phyloP scores from a whole-genome alignment of 2,888 invertebrate genomes.

The Pollenia angustigena region DNA sequence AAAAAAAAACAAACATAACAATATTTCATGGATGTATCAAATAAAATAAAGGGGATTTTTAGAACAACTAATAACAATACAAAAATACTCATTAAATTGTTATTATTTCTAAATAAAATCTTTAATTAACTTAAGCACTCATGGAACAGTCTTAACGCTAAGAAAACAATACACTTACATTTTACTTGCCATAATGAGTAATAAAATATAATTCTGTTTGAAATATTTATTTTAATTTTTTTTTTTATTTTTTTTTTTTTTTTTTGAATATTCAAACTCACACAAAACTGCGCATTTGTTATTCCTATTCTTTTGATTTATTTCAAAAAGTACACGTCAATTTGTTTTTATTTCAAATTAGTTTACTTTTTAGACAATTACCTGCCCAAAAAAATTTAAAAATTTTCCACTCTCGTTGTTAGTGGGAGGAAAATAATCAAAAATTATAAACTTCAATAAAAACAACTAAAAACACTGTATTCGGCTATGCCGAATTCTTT shows the following conservation, averaged over 20 bases:
- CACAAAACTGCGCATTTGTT: background rate
- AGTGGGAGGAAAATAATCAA: slow-evolving; percentile 31
- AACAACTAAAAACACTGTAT: no score
- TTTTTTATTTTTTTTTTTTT: no score
- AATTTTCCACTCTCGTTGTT: slow-evolving; percentile 45
- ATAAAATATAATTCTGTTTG: slow-evolving; percentile 13
- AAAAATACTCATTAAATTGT: no score
- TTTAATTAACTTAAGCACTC: slow-evolving; percentile 11
- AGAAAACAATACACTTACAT: slow-evolving; percentile 2
- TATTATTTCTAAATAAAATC: background rate
- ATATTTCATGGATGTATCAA: no score
- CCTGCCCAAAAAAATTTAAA: background rate
- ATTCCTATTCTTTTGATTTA: slow-evolving; percentile 4
- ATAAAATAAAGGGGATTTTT: no score
- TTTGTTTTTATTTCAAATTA: slow-evolving; percentile 34
- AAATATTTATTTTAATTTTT: background rate
- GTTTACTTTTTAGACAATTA: slow-evolving; percentile 29
- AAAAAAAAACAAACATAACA: no score
- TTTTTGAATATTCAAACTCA: slow-evolving; percentile 19
- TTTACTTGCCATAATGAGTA: background rate
- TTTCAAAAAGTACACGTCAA: slow-evolving; percentile 18
- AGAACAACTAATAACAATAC: no score
- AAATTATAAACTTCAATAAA: background rate
- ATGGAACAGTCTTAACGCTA: background rate
- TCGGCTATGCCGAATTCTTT: no score